A percentile compares a stretch with the other conserved stretches of the same genome.
These are phyloP conservation scores for Eupristina koningsbergeri DNA, from an alignment of 1,140 invertebrate species.

Conservation along the genomic window DNA sequence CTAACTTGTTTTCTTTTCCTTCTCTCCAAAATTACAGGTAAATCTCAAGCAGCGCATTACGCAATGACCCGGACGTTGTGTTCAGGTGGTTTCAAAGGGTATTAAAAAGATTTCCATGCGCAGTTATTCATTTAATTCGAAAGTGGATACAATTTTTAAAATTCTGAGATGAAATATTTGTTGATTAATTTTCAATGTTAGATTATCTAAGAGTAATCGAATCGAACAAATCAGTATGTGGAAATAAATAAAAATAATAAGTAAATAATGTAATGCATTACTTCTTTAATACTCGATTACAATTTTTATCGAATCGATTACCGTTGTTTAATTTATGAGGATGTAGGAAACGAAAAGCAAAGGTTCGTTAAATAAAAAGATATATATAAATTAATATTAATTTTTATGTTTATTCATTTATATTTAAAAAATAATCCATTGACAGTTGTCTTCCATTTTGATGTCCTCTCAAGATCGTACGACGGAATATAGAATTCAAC, in stretches of 20 bases:
- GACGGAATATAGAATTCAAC: neutral
- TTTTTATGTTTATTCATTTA: slow-evolving; percentile 43
- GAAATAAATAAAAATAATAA: no score
- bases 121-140: neutral
- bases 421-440: slow-evolving; percentile 25
- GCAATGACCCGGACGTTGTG: neutral
- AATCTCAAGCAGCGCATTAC: neutral
- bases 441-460: neutral
- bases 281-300: no score
- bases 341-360: neutral
- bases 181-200: slow-evolving; percentile 6
- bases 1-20: neutral
- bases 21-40: neutral
- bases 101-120: slow-evolving; percentile 15
- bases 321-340: neutral
- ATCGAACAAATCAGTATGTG: slow-evolving; percentile 5
- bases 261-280: no score
- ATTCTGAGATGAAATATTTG: neutral
- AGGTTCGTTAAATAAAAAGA: slow-evolving; percentile 44
- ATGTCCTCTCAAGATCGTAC: neutral
- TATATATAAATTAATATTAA: slow-evolving; percentile 26
- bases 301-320: slow-evolving; percentile 33
- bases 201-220: slow-evolving; percentile 29
- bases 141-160: neutral
- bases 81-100: neutral